phyloP scores from a whole-genome alignment of 2,888 invertebrate genomes.

The Drepana falcataria region DNA sequence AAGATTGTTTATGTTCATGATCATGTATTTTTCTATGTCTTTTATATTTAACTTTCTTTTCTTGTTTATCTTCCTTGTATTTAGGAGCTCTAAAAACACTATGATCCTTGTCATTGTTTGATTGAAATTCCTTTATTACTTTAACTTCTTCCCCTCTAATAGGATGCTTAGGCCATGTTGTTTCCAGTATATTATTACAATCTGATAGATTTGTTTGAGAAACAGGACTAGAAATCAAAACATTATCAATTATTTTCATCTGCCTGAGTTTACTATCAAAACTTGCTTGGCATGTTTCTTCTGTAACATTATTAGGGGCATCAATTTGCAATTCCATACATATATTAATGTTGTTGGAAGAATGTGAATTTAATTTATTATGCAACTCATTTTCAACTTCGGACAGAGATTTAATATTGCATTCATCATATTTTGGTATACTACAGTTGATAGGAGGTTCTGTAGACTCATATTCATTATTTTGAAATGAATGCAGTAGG shows the following conservation, averaged over 20 bases:
- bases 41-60: background rate
- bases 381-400: too few species aligned
- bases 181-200: background rate
- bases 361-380: too few species aligned
- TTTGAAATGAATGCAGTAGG: constrained; percentile 40
- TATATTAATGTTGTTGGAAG: too few species aligned
- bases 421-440: constrained; percentile 7
- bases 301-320: background rate
- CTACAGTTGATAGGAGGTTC: constrained; percentile 11
- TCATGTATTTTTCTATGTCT: background rate
- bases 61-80: background rate
- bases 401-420: too few species aligned
- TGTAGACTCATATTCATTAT: constrained; percentile 7
- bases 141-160: background rate
- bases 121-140: background rate
- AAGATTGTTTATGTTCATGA: background rate
- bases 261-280: background rate
- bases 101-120: background rate
- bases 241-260: background rate
- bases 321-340: too few species aligned
- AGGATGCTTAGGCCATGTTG: background rate
- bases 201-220: background rate
- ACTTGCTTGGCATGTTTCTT: background rate
- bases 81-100: background rate
- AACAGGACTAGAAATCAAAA: background rate